phyloP scores from a whole-genome alignment of 1,140 invertebrate species.

The Cephus cinctus region DNA sequence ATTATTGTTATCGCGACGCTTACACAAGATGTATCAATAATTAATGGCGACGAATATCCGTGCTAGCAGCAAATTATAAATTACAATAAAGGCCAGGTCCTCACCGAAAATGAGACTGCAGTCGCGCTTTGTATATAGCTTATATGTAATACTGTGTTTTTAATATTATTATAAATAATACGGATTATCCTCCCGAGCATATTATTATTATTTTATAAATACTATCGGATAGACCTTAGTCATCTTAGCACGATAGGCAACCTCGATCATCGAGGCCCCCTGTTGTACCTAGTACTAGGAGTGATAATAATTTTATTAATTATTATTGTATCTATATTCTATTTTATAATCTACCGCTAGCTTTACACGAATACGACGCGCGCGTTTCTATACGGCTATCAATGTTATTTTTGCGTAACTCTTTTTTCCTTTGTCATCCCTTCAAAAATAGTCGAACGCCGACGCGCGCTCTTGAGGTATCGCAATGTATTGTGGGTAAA shows the following conservation, averaged over 20 bases:
- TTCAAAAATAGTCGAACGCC: slow-evolving; percentile 22
- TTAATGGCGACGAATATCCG: too few relatives aligned
- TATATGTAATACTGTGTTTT: slow-evolving; percentile 43
- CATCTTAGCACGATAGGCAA: slow-evolving; percentile 38
- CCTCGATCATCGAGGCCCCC: slow-evolving; percentile 30
- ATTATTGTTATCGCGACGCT: too few relatives aligned
- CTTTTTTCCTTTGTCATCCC: too few relatives aligned
- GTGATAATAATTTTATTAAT: slow-evolving; percentile 47
- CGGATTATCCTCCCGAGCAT: slow-evolving; percentile 25
- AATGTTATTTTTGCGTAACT: slow-evolving; percentile 5
- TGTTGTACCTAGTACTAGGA: slow-evolving; percentile 47
- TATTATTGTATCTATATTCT: slow-evolving; percentile 35
- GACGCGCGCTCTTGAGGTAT: slow-evolving; percentile 28
- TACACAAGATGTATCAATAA: too few relatives aligned
- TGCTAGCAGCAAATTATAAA: too few relatives aligned
- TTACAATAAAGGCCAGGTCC: too few relatives aligned
- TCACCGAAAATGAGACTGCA: slow-evolving; percentile 42
- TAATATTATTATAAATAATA: slow-evolving; percentile 47
- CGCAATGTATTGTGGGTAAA: slow-evolving; percentile 42
- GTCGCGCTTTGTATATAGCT: slow-evolving; percentile 55
- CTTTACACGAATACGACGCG: background rate
- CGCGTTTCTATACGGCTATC: slow-evolving; percentile 4
- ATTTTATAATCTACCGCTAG: slow-evolving; percentile 18
- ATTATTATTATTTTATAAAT: slow-evolving; percentile 33
- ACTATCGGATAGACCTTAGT: slow-evolving; percentile 44